Evolutionary conservation across 2,888 invertebrate species (phyloP), one percentile per base, ranked within the genome.

Genomic region (Parnassius smintheus): DNA sequence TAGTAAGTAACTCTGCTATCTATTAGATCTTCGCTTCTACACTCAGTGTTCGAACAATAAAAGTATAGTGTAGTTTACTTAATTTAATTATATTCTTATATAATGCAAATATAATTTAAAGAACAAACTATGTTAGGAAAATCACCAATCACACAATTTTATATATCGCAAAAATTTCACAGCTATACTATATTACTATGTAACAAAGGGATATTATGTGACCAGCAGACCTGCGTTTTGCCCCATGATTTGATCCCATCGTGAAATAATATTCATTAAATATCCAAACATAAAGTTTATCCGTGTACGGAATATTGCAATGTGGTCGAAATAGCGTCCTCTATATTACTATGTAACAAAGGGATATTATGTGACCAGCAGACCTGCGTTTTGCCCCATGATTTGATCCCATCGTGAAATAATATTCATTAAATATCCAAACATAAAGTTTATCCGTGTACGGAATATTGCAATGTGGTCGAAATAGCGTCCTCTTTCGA

Each of bases 261-360:
- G 51, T 3, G 50, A 49, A 59, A 63, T 63, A 50, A 59, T 62
- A 58, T 54, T 35, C 49, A 59, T 54, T 62, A 22, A 56, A 51
- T 50, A 18, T 50, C 10, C 55, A 55, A 59, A 56, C 46, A 59
- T 56, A 51, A 9, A 59, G 50, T 54, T 50, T 54, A 45, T 54
- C 58, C 13, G 46, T 58, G 50, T 59, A 45, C 53, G 12, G 49
- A 62, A 45, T 50, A 55, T 50, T 59, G 54, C 55, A 58, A 58
- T 59, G 54, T 49, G 44, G 45, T 46, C 54, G 22, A 3, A 48
- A n/a, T 22, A 51, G 22, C 56, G 44, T 49, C 12, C 54, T 58
- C 25, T 54, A n/a, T n/a, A n/a, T n/a, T n/a, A 48, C n/a, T 48
- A n/a, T 50, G 44, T 50, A 8, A 61, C 56, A 63, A 58, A 59